Evolutionary conservation across 2,797 vertebrate genomes (phyloP).

Genomic region (Fundulus diaphanus): DNA sequence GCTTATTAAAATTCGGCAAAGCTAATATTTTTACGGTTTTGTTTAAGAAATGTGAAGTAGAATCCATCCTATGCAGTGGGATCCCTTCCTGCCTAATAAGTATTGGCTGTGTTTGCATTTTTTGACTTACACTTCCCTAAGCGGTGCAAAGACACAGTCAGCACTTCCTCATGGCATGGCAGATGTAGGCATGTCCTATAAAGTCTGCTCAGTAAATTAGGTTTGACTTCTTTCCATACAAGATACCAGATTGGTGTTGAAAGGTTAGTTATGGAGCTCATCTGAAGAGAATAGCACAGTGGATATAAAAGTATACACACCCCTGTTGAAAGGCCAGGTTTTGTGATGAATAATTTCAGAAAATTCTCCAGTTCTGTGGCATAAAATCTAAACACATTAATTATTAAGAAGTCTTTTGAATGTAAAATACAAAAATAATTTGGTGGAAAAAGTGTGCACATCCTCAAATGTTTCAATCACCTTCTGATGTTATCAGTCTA

Average conservation of each 20-base stretch:
- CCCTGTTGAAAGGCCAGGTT: no score
- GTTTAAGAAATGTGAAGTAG: conserved; percentile 5
- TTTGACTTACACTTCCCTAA: conserved; percentile 21
- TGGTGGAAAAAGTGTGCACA: no score
- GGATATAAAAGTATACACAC: no score
- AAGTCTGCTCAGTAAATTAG: neutral
- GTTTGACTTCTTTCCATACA: neutral
- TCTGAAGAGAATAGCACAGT: no score
- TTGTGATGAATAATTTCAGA: no score
- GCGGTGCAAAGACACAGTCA: conserved; percentile 15
- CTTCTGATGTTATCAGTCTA: no score
- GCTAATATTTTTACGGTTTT: neutral
- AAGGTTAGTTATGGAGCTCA: no score
- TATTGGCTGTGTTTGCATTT: conserved; percentile 27
- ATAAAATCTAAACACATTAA: no score
- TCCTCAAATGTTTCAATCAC: no score
- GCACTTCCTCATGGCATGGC: conserved; percentile 35
- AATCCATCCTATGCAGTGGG: conserved; percentile 23
- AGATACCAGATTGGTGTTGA: neutral
- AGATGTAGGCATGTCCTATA: conserved; percentile 3
- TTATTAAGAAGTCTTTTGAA: no score
- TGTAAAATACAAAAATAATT: no score
- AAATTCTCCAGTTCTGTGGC: no score
- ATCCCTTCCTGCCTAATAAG: conserved; percentile 26
- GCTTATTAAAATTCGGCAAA: neutral